Conservation (phyloP, 2,113 vertebrate species). For the Ariopsis seemanni region DNA sequence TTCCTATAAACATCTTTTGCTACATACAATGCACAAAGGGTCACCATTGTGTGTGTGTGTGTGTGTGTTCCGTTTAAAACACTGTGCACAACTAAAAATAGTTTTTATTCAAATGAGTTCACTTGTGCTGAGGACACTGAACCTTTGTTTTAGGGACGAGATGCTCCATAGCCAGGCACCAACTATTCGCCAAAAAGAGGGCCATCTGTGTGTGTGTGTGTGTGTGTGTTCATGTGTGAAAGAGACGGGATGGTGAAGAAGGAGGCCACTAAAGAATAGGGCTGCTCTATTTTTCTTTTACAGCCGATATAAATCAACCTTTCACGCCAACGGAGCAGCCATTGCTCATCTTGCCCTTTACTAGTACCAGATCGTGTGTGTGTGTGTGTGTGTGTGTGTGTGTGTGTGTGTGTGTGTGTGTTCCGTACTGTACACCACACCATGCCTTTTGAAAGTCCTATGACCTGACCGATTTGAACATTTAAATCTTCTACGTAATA, state of each 20-base stretch:
- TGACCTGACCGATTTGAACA: not conserved
- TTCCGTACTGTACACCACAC: conserved; percentile 30
- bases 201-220: conserved; percentile 37
- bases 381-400: conserved; percentile 18
- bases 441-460: not conserved
- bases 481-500: not conserved
- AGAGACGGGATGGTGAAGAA: conserved; percentile 29
- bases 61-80: conserved; percentile 39
- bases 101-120: conserved; percentile 57
- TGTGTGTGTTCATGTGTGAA: conserved; percentile 39
- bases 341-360: conserved; percentile 29
- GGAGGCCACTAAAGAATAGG: conserved; percentile 61
- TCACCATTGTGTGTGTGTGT: conserved; percentile 5
- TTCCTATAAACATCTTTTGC: conserved; percentile 28
- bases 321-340: conserved; percentile 38
- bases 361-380: conserved; percentile 5
- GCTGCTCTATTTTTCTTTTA: conserved; percentile 59
- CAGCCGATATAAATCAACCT: conserved; percentile 54
- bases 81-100: conserved; percentile 54
- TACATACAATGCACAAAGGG: conserved; percentile 23
- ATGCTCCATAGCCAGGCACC: conserved; percentile 61
- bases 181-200: conserved; percentile 57
- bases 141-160: conserved; percentile 64
- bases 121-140: conserved; percentile 59
- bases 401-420: conserved; percentile 22